phyloP scores from a whole-genome alignment of 2,113 vertebrate genomes.

The Prionailurus bengalensis region DNA sequence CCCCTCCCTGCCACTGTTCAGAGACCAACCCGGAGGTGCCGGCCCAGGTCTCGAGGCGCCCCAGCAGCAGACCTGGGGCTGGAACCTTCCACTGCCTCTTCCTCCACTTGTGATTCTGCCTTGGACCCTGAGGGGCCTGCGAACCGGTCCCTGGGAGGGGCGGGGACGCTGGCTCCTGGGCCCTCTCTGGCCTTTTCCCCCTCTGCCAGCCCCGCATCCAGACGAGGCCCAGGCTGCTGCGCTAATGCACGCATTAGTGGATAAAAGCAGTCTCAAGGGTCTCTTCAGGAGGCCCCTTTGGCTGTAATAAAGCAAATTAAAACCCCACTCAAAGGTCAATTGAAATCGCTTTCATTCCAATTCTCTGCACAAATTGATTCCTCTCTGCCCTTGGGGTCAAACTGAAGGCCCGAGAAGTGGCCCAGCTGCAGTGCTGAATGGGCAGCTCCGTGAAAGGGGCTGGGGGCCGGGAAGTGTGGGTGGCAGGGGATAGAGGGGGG shows the following conservation, averaged over 20 bases:
- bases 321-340: conserved; percentile 81
- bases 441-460: background rate
- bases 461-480: accelerated
- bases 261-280: conserved; percentile 78
- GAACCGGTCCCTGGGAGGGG: background rate
- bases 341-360: conserved; percentile 74
- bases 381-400: conserved; percentile 74
- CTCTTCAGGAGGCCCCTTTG: conserved; percentile 67
- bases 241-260: conserved; percentile 67
- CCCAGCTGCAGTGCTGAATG: conserved; percentile 35
- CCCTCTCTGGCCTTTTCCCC: background rate
- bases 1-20: background rate
- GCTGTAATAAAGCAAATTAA: conserved; percentile 82
- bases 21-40: background rate
- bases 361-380: conserved; percentile 79
- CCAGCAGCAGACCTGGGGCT: background rate
- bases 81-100: background rate
- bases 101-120: background rate
- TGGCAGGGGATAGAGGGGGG: background rate
- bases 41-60: background rate
- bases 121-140: background rate
- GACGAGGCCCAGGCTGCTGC: background rate
- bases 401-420: background rate
- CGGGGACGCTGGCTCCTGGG: background rate
- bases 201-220: background rate